A percentile compares a stretch with the other conserved stretches of the same genome.
phyloP scores from a whole-genome alignment of 2,888 invertebrate genomes.

The Heterodera filipjevi region DNA sequence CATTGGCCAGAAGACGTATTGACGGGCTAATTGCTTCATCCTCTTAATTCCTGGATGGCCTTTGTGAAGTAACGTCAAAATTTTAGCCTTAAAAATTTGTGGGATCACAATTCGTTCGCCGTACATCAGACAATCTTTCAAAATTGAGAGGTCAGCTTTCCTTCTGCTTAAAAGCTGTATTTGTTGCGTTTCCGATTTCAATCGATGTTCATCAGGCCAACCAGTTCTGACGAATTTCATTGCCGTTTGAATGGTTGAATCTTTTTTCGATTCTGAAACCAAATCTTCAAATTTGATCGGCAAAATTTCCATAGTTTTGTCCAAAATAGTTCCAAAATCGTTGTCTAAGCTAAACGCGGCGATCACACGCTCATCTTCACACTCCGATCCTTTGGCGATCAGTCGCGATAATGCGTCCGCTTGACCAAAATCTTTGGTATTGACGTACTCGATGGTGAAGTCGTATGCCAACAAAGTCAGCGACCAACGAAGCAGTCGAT shows the following conservation, averaged over 20 bases:
- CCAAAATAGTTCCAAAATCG: not conserved
- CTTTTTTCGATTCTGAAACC: slow-evolving; percentile 1
- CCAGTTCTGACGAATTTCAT: not conserved
- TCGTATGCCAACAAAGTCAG: slow-evolving; percentile 62
- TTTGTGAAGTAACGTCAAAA: slow-evolving; percentile 42
- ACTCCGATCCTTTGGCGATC: slow-evolving; percentile 5
- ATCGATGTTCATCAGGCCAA: not conserved
- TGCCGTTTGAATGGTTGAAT: not conserved
- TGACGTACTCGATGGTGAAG: slow-evolving; percentile 60
- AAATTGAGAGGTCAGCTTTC: not conserved
- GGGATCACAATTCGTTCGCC: slow-evolving; percentile 54
- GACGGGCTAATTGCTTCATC: slow-evolving; percentile 57
- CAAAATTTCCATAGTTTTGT: not conserved
- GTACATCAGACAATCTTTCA: slow-evolving; percentile 29
- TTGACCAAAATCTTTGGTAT: slow-evolving; percentile 58
- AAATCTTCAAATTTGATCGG: not conserved
- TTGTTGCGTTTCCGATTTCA: not conserved
- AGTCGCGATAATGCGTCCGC: slow-evolving; percentile 63
- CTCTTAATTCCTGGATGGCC: slow-evolving; percentile 57
- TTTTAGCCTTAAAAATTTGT: slow-evolving; percentile 32
- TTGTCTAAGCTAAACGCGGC: not conserved
- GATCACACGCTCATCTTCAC: slow-evolving; percentile 16
- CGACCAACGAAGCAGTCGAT: slow-evolving; percentile 54
- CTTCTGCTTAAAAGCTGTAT: not conserved
- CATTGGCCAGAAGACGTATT: slow-evolving; percentile 58